phyloP scores from a whole-genome alignment of 2,113 vertebrate genomes.

The Nycticryphes semicollaris region DNA sequence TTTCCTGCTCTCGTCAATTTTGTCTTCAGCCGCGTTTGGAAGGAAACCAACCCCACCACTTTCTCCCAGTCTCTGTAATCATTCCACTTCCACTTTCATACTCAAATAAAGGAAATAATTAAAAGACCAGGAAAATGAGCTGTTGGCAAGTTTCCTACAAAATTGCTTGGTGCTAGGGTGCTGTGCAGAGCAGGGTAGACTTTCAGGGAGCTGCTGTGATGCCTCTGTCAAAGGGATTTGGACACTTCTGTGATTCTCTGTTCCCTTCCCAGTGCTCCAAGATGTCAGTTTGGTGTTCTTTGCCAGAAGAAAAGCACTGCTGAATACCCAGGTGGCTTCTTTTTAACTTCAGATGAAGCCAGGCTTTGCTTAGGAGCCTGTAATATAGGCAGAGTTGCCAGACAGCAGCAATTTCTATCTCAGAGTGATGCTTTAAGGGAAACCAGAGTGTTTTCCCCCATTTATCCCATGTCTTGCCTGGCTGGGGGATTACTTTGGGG shows the following conservation, averaged over 20 bases:
- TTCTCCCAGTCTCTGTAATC: background rate
- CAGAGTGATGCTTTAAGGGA: background rate
- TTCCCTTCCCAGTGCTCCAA: accelerated
- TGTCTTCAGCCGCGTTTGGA: background rate
- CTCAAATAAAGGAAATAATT: slow-evolving; percentile 27
- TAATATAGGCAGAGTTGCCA: accelerated
- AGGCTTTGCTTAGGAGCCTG: background rate
- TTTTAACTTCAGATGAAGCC: background rate
- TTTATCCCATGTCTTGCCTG: accelerated
- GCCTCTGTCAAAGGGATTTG: accelerated
- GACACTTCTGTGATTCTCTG: background rate
- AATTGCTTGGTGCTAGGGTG: accelerated
- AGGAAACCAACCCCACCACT: background rate
- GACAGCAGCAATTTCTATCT: background rate
- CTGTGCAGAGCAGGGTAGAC: background rate
- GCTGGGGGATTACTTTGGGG: background rate
- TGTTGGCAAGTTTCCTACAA: background rate
- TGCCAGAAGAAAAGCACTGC: background rate
- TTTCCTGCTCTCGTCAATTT: background rate
- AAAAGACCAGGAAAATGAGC: background rate
- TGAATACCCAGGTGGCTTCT: background rate
- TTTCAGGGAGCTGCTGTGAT: background rate
- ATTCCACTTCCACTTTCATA: background rate
- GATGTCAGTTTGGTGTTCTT: background rate
- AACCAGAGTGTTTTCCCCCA: background rate